A percentile compares a stretch with the other conserved stretches of the same genome.
phyloP scores from a whole-genome alignment of 2,888 invertebrate species.

The Heliconius ethilla region DNA sequence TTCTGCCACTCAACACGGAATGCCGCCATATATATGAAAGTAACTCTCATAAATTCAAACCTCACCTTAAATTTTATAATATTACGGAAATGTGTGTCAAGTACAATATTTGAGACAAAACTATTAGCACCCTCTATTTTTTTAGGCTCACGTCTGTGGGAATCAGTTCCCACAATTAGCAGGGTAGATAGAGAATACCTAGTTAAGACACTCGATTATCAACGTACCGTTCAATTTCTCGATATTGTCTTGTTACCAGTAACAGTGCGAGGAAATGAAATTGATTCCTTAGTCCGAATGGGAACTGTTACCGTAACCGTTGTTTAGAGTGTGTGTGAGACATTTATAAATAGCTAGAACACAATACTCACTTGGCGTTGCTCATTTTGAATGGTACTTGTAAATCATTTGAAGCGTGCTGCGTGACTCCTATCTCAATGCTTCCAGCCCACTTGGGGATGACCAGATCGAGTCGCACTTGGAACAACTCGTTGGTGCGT shows the following conservation, averaged over 20 bases:
- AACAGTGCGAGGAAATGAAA: background rate
- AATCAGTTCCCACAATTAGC: too few relatives aligned
- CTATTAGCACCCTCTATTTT: too few relatives aligned
- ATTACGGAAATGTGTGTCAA: too few relatives aligned
- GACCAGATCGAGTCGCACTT: slow-evolving; percentile 94
- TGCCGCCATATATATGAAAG: too few relatives aligned
- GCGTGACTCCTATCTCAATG: slow-evolving; percentile 96
- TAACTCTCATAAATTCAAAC: too few relatives aligned
- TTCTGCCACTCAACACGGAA: too few relatives aligned
- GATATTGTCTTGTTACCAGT: background rate
- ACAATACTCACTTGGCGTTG: slow-evolving; percentile 86
- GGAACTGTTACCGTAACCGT: background rate
- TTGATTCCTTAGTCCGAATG: background rate
- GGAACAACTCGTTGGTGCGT: slow-evolving; percentile 94
- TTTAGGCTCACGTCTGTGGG: too few relatives aligned
- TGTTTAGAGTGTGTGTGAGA: background rate
- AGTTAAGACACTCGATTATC: too few relatives aligned
- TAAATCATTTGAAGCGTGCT: slow-evolving; percentile 92
- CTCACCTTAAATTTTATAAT: too few relatives aligned
- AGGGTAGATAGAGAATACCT: too few relatives aligned
- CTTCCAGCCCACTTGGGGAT: slow-evolving; percentile 98
- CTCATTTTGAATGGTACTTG: slow-evolving; percentile 98
- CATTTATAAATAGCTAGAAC: background rate
- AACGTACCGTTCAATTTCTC: too few relatives aligned
- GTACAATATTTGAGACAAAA: too few relatives aligned